Evolutionary conservation across 2,113 vertebrate genomes (phyloP), one percentile per base, ranked within the genome.

Genomic region (Loxodonta africana): DNA sequence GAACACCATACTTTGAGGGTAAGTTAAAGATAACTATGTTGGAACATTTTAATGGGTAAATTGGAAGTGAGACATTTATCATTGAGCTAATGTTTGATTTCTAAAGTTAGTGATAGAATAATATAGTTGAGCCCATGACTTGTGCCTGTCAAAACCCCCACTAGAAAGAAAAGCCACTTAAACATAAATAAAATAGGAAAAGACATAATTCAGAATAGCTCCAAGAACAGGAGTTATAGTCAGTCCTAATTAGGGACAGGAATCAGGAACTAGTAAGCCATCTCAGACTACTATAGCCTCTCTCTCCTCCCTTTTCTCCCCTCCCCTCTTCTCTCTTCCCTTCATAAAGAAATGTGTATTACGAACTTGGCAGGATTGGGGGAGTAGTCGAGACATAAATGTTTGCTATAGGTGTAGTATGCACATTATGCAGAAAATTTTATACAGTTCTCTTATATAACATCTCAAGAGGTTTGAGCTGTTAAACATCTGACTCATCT

Each of bases 1-100:
- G 99, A 99, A 86, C 99, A 99, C 96, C 99, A 99, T 97, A 99
- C 98, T 0, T 98, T 99, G 94, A 99, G 99, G 98, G 99, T 99
- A 98, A 99, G 99, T 98, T 93, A 87, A 73, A 82, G 74, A 94
- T 82, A 94, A 83, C 8, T 73, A 80, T 91, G 15, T 44, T 84
- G 67, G 20, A 87, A 3, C 46, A 69, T 95, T 91, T 91, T 89
- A 86, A 91, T 87, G 26, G 86, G 28, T 74, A 91, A 92, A 57
- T 94, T 18, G 25, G 84, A 92, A 91, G 76, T 71, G 53, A 94
- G 28, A 88, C n/a, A 85, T 69, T 69, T 93, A 87, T 83, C 23
- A 28, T 84, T 80, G 8, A 88, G 30, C 86, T 90, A 67, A 30
- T 82, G 12, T 92, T 94, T 96, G 21, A 94, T n/a, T 92, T 84